Percentiles rank a stretch among this genome's conserved stretches.
phyloP scores from a whole-genome alignment of 2,797 vertebrate species.

The Lophius americanus region DNA sequence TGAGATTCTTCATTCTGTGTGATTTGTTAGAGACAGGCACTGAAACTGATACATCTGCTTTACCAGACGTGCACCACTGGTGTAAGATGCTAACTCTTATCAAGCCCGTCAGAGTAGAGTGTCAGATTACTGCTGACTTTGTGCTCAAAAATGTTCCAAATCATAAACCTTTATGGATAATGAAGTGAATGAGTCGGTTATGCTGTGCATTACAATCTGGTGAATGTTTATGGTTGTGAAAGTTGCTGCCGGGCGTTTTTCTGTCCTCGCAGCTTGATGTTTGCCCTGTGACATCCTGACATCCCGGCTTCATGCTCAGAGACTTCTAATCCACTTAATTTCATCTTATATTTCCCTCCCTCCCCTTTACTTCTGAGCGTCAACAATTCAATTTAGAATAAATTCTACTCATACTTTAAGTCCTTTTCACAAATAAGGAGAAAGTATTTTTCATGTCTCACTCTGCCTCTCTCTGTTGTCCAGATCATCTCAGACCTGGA shows the following conservation, averaged over 20 bases:
- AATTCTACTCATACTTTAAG: no score
- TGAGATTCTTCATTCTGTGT: constrained; percentile 68
- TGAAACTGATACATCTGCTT: constrained; percentile 68
- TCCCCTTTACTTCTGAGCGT: no score
- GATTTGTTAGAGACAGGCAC: constrained; percentile 58
- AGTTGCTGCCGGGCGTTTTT: background rate
- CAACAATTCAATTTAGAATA: no score
- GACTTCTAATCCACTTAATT: no score
- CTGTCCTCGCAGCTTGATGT: background rate
- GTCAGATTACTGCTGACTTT: constrained; percentile 28
- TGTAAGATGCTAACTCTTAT: constrained; percentile 46
- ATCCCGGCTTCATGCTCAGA: no score
- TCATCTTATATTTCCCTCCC: no score
- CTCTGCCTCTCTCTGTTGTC: background rate
- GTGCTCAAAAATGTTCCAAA: constrained; percentile 8
- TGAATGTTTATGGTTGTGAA: constrained; percentile 2
- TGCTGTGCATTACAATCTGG: background rate
- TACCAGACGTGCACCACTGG: constrained; percentile 46
- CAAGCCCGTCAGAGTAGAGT: constrained; percentile 19
- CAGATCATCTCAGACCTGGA: constrained; percentile 99
- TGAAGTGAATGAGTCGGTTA: constrained; percentile 3
- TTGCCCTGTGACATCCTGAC: background rate
- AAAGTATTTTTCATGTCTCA: no score
- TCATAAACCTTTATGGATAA: constrained; percentile 10
- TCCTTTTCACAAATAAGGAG: background rate